phyloP scores from a whole-genome alignment of 2,113 vertebrate species.

The Terrapene triunguis region DNA sequence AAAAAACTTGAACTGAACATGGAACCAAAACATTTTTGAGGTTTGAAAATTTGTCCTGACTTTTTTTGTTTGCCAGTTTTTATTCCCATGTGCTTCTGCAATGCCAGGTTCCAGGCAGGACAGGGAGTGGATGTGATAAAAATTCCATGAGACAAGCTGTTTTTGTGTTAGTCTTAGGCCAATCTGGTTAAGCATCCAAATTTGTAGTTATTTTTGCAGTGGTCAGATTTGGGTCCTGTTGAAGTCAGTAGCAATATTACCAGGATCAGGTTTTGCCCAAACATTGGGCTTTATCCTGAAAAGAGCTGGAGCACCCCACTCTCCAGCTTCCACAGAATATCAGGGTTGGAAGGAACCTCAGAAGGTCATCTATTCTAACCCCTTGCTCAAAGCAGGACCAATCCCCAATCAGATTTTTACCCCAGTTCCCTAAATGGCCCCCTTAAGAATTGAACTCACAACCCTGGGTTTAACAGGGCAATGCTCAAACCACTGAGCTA shows the following conservation, averaged over 20 bases:
- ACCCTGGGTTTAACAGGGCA: too few relatives aligned
- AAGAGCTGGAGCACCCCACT: background rate
- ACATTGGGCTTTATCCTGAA: background rate
- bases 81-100: background rate
- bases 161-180: background rate
- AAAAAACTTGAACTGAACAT: background rate
- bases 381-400: too few relatives aligned
- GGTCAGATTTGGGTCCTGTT: background rate
- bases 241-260: background rate
- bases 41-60: background rate
- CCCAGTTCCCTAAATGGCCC: too few relatives aligned
- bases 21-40: background rate
- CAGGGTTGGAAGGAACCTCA: too few relatives aligned
- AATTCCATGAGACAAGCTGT: background rate
- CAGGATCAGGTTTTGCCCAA: background rate
- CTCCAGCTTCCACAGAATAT: too few relatives aligned
- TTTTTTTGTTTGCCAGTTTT: background rate
- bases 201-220: slow-evolving; percentile 1
- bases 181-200: background rate
- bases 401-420: too few relatives aligned
- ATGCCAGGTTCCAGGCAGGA: background rate
- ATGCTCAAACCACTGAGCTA: too few relatives aligned
- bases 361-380: too few relatives aligned
- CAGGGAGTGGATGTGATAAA: background rate
- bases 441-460: too few relatives aligned